phyloP scores from a whole-genome alignment of 2,113 vertebrate species.

The Cephalopterus ornatus region DNA sequence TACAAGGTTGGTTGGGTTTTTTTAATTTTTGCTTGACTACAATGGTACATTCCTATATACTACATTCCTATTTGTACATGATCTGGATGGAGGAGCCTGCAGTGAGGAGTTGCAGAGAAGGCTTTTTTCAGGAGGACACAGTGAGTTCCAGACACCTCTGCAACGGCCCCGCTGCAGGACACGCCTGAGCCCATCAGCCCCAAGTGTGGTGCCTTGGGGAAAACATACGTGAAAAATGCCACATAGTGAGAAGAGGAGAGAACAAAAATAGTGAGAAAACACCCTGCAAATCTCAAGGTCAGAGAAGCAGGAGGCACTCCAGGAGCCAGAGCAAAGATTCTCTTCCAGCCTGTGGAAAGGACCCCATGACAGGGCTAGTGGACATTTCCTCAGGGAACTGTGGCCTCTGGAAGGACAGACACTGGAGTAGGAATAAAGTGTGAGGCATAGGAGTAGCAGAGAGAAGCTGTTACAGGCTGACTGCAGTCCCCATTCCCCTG shows the following conservation, averaged over 20 bases:
- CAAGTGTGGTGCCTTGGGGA: fast-evolving
- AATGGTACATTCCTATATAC: background rate
- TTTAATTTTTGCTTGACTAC: background rate
- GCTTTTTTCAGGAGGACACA: background rate
- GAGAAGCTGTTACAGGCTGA: background rate
- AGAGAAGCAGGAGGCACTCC: background rate
- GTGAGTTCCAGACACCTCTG: background rate
- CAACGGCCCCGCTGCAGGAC: background rate
- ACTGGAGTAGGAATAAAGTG: background rate
- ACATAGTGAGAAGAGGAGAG: background rate
- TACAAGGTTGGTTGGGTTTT: background rate
- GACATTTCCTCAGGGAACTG: background rate
- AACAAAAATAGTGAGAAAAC: background rate
- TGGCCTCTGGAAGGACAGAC: background rate
- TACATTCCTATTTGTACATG: background rate
- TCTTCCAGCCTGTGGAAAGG: background rate
- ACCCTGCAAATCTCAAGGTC: background rate
- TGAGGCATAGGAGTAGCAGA: background rate
- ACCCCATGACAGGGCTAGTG: too few species aligned
- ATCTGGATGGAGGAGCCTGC: background rate
- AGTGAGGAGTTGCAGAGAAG: background rate
- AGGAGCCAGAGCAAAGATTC: background rate
- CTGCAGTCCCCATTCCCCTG: background rate
- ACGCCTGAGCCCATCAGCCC: background rate
- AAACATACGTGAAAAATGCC: background rate